Conservation (phyloP, 2,888 invertebrate genomes). For the Pristionchus fissidentatus region DNA sequence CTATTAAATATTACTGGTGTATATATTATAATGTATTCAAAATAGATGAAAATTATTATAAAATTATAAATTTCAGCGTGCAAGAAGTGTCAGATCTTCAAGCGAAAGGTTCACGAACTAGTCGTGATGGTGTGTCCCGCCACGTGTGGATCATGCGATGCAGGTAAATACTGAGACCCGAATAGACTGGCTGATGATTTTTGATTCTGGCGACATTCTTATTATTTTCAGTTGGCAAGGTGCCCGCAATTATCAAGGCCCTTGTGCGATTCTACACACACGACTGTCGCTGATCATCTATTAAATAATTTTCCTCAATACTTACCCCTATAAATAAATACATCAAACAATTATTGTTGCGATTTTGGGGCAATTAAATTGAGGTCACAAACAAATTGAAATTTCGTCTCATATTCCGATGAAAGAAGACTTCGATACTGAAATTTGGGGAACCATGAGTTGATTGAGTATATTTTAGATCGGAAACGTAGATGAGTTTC, state of each 20-base stretch:
- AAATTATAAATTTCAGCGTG: slow-evolving; percentile 14
- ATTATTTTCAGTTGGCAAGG: slow-evolving; percentile 33
- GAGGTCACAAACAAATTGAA: no score
- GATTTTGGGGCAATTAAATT: background rate
- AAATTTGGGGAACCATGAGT: no score
- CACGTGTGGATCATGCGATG: slow-evolving; percentile 37
- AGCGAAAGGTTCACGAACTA: slow-evolving; percentile 31
- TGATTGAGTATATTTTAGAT: no score
- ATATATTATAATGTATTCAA: no score
- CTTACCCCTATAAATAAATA: no score
- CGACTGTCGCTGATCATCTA: slow-evolving; percentile 29
- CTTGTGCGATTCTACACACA: slow-evolving; percentile 45
- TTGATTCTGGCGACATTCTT: background rate
- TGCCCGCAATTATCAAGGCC: slow-evolving; percentile 11
- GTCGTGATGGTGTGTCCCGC: slow-evolving; percentile 32
- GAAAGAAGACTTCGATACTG: no score
- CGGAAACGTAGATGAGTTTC: no score
- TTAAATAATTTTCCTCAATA: no score
- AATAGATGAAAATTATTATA: no score
- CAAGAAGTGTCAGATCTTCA: slow-evolving; percentile 43
- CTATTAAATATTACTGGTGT: no score
- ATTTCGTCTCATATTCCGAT: no score
- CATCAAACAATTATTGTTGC: background rate
- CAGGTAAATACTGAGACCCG: background rate
- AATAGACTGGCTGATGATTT: background rate